Evolutionary conservation across 2,888 invertebrate genomes (phyloP).

Genomic region (Cepaea hortensis): DNA sequence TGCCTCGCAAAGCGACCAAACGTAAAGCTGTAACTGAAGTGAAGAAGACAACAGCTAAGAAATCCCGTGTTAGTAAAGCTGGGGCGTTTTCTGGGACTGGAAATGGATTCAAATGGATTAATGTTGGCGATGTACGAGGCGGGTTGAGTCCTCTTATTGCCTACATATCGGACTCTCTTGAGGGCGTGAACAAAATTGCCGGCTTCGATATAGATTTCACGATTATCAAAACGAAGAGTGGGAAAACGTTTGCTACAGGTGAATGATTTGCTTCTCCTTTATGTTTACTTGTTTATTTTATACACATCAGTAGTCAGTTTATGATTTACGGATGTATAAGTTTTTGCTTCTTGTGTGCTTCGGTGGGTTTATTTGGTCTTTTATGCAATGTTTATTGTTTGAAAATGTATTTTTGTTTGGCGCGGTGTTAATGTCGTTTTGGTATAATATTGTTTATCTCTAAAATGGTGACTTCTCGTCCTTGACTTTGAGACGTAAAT

Average conservation of each 20-base stretch:
- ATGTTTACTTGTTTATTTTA: background rate
- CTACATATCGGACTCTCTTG: conserved; percentile 63
- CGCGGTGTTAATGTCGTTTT: no score
- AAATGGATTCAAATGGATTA: conserved; percentile 63
- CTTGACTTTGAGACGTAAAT: no score
- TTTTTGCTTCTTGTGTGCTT: no score
- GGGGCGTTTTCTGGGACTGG: conserved; percentile 63
- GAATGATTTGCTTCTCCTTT: background rate
- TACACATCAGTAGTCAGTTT: no score
- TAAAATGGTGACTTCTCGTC: no score
- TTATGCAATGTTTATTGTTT: no score
- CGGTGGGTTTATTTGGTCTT: no score
- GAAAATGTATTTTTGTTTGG: no score
- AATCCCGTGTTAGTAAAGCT: conserved; percentile 52
- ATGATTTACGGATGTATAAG: no score
- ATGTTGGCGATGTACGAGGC: conserved; percentile 64
- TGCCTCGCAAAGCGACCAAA: conserved; percentile 75
- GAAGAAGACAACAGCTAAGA: conserved; percentile 64
- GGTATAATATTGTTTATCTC: no score
- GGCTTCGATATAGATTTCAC: conserved; percentile 76
- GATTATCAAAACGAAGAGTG: conserved; percentile 74
- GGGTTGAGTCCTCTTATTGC: conserved; percentile 63
- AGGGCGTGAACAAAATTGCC: conserved; percentile 69
- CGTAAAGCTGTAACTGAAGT: conserved; percentile 80
- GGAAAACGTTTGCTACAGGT: conserved; percentile 73